Percentiles rank a stretch among this genome's conserved stretches.
Conservation (phyloP, 2,888 invertebrate genomes). For the Amphipoea lucens region DNA sequence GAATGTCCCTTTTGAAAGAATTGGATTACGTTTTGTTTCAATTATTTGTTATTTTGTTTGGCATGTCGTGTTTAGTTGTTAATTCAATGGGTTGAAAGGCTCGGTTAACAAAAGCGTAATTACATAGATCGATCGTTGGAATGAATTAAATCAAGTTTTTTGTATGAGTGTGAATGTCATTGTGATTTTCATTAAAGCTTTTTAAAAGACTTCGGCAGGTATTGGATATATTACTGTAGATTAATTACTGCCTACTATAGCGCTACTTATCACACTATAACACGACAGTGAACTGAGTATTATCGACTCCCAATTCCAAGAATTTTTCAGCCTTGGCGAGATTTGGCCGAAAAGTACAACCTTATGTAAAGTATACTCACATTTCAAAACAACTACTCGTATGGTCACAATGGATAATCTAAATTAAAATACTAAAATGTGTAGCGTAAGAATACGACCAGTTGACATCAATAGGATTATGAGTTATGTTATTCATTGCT, state of each 20-base stretch:
- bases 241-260: not conserved
- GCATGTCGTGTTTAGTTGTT: slow-evolving; percentile 43
- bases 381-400: too few species aligned
- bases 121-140: slow-evolving; percentile 15
- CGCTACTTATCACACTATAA: not conserved
- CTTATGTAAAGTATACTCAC: not conserved
- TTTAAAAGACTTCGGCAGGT: not conserved
- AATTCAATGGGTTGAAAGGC: slow-evolving; percentile 38
- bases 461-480: not conserved
- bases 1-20: slow-evolving; percentile 31
- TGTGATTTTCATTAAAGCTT: not conserved
- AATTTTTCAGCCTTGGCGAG: not conserved
- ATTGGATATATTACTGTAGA: too few species aligned
- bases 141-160: slow-evolving; percentile 22
- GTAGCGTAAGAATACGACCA: not conserved
- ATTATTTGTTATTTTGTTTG: slow-evolving; percentile 45
- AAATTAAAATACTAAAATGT: not conserved
- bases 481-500: not conserved
- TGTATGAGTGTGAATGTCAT: not conserved
- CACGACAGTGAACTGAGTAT: not conserved
- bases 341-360: not conserved
- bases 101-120: slow-evolving; percentile 28
- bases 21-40: slow-evolving; percentile 47
- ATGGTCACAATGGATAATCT: too few species aligned
- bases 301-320: not conserved